Evolutionary conservation across 2,797 vertebrate species (phyloP).

Genomic region (Ceyx erithaca): DNA sequence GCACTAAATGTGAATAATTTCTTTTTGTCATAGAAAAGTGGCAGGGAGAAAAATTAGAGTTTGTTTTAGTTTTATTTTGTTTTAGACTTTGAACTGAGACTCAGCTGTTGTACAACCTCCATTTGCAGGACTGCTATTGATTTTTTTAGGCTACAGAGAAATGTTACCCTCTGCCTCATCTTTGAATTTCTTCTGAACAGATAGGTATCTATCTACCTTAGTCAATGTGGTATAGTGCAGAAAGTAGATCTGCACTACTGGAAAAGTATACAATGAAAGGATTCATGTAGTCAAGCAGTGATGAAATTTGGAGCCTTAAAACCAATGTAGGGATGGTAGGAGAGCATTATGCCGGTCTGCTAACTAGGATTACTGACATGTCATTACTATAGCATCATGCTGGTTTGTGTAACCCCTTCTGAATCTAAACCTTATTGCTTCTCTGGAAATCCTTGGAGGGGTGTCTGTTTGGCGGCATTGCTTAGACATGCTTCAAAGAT

Average conservation of each 20-base stretch:
- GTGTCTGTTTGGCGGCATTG: neutral
- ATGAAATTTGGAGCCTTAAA: neutral
- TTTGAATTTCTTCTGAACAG: neutral
- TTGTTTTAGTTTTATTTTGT: conserved; percentile 1
- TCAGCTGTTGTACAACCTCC: neutral
- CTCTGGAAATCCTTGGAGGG: neutral
- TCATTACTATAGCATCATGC: neutral
- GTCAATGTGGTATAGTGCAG: neutral
- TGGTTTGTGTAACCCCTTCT: neutral
- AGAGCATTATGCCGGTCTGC: neutral
- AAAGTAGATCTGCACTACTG: neutral
- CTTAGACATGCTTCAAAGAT: neutral
- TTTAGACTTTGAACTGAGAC: neutral
- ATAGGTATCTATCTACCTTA: neutral
- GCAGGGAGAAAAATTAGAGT: neutral
- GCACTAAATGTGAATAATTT: neutral
- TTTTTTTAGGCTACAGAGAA: neutral
- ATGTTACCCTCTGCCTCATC: neutral
- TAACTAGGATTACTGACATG: neutral
- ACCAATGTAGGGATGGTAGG: neutral
- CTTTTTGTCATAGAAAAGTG: neutral
- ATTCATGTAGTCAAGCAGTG: neutral
- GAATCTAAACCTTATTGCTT: neutral
- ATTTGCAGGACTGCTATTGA: neutral
- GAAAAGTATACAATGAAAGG: neutral